Conservation (phyloP, 2,797 vertebrate genomes). For the Pseudotriccus pelzelni region DNA sequence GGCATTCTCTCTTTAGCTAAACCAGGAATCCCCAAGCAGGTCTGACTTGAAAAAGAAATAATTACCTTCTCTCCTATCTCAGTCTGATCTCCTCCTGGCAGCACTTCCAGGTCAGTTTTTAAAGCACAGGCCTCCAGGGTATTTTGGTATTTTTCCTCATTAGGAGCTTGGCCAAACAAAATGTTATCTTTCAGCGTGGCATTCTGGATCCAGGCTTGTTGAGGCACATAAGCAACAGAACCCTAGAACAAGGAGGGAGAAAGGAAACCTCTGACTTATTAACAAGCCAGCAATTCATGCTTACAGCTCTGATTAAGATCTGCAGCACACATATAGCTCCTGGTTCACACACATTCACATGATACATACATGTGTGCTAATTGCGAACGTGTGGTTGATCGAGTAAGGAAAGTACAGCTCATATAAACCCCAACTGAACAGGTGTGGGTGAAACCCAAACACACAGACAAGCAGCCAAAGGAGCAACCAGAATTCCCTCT, state of each 20-base stretch:
- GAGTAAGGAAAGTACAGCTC: background rate
- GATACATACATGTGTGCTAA: background rate
- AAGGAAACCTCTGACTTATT: background rate
- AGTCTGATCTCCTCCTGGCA: conserved; percentile 92
- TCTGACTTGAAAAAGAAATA: background rate
- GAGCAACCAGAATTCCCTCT: background rate
- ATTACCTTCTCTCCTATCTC: conserved; percentile 97
- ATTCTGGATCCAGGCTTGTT: conserved; percentile 98
- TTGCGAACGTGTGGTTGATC: background rate
- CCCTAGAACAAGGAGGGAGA: conserved; percentile 77
- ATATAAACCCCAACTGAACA: background rate
- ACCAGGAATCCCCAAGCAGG: background rate
- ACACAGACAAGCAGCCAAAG: background rate
- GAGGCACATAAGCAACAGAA: conserved; percentile 94
- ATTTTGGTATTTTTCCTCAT: conserved; percentile 84
- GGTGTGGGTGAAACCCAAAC: background rate
- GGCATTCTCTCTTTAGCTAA: background rate
- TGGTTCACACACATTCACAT: background rate
- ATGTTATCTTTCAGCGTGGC: conserved; percentile 92
- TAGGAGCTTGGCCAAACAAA: conserved; percentile 85
- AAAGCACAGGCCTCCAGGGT: conserved; percentile 91
- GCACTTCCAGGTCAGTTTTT: conserved; percentile 88
- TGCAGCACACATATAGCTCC: background rate
- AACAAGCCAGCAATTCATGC: background rate
- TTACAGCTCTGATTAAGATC: background rate